Conservation (phyloP, 2,888 invertebrate species). For the Phragmatobia fuliginosa region DNA sequence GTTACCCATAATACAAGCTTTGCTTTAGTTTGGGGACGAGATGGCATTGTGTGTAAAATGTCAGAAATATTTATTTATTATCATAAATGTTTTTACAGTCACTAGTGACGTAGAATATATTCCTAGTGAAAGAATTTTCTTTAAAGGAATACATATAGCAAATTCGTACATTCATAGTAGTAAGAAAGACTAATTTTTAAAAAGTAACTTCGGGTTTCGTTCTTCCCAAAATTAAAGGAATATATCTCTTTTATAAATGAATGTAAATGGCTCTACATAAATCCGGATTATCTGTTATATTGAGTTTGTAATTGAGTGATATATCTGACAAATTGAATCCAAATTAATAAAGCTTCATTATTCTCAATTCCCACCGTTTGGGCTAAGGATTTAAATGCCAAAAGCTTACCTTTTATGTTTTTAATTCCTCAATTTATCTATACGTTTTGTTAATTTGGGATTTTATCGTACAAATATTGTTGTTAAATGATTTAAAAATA, state of each 20-base stretch:
- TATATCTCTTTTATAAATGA: slow-evolving; percentile 24
- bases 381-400: not conserved
- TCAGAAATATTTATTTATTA: too few relatives aligned
- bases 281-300: slow-evolving; percentile 39
- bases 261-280: slow-evolving; percentile 40
- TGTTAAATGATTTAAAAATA: too few relatives aligned
- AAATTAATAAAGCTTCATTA: not conserved
- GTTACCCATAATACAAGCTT: too few relatives aligned
- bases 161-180: too few relatives aligned
- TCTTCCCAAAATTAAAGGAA: slow-evolving; percentile 24
- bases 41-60: too few relatives aligned
- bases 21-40: too few relatives aligned
- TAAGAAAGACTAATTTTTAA: too few relatives aligned
- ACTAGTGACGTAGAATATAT: too few relatives aligned
- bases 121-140: too few relatives aligned
- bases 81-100: too few relatives aligned
- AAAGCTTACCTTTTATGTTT: not conserved
- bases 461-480: not conserved
- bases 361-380: not conserved
- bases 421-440: not conserved
- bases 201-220: too few relatives aligned
- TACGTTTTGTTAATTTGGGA: not conserved
- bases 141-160: too few relatives aligned
- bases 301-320: slow-evolving; percentile 33
- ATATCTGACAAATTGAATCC: slow-evolving; percentile 27